These are phyloP conservation scores for Cephalopachus bancanus DNA, from an alignment of 2,797 vertebrate species.

Conservation along the genomic window DNA sequence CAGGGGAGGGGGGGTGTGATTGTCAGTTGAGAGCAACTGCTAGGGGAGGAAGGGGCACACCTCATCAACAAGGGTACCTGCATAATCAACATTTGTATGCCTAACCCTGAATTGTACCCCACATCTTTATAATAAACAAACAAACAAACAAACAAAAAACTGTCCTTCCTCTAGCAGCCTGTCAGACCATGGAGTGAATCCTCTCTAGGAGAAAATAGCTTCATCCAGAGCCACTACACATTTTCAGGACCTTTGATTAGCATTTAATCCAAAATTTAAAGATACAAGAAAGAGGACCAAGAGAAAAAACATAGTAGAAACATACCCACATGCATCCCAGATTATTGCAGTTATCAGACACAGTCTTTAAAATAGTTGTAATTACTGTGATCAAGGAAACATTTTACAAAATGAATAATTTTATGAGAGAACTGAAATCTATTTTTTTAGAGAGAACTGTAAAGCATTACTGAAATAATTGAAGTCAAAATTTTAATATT, in stretches of 20 bases:
- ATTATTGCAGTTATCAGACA: neutral
- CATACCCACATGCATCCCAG: neutral
- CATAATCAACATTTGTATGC: no score
- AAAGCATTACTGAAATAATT: constrained; percentile 53
- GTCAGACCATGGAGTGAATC: neutral
- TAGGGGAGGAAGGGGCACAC: no score
- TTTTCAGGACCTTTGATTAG: neutral
- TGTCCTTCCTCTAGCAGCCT: neutral
- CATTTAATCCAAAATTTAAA: neutral
- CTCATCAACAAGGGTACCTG: no score
- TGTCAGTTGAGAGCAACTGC: no score
- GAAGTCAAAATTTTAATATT: neutral
- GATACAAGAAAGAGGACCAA: neutral
- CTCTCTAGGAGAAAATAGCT: neutral
- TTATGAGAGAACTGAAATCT: neutral
- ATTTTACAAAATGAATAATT: neutral
- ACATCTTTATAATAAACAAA: no score
- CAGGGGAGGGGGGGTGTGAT: no score
- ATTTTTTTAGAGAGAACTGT: neutral
- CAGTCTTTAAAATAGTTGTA: neutral
- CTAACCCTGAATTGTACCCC: no score
- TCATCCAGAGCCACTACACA: neutral
- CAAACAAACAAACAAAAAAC: neutral
- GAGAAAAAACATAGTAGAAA: neutral
- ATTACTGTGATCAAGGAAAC: neutral